A percentile compares a stretch with the other conserved stretches of the same genome.
phyloP scores from a whole-genome alignment of 2,113 vertebrate species.

The Ramphastos sulfuratus region DNA sequence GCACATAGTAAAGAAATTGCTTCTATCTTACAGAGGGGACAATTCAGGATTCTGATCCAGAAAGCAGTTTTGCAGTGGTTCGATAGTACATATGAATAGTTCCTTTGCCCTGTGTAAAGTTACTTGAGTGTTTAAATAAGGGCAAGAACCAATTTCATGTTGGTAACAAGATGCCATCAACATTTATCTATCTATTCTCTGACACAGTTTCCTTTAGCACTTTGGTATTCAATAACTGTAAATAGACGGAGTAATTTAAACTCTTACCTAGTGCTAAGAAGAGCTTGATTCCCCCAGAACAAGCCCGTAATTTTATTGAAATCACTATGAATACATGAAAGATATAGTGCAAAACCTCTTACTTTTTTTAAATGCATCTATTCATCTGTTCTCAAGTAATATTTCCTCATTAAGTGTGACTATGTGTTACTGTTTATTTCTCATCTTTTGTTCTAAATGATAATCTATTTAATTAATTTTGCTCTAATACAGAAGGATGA shows the following conservation, averaged over 20 bases:
- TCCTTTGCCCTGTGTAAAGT: neutral
- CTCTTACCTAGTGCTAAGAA: neutral
- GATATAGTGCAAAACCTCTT: neutral
- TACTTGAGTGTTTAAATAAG: neutral
- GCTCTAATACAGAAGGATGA: conserved; percentile 38
- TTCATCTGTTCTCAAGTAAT: neutral
- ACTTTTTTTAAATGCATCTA: neutral
- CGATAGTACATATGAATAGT: neutral
- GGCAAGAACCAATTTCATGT: neutral
- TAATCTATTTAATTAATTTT: conserved; percentile 53
- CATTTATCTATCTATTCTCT: neutral
- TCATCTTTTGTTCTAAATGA: conserved; percentile 30
- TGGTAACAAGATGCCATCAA: neutral
- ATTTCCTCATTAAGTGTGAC: neutral
- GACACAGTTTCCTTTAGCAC: neutral
- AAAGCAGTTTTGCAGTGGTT: neutral
- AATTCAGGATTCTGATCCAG: neutral
- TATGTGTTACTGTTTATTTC: neutral
- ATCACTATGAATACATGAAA: neutral
- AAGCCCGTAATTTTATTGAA: neutral
- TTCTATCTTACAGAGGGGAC: neutral
- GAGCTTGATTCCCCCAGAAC: neutral
- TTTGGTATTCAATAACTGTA: neutral
- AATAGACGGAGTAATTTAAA: conserved; percentile 20
- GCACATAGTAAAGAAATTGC: neutral